phyloP scores from a whole-genome alignment of 2,113 vertebrate species.

The Embiotoca jacksoni region DNA sequence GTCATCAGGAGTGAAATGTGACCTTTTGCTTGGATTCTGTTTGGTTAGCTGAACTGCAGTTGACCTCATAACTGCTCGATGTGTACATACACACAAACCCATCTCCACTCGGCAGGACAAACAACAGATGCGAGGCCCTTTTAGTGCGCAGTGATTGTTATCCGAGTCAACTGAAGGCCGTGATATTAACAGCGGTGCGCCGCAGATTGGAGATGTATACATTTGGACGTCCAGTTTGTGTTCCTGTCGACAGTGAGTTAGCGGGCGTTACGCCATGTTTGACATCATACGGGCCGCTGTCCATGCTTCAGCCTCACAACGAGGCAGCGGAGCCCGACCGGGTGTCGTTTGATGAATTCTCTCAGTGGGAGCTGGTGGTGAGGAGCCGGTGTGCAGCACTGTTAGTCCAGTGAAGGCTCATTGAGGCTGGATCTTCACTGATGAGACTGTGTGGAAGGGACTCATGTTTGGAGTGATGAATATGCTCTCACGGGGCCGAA shows the following conservation, averaged over 20 bases:
- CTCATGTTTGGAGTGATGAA: constrained; percentile 45
- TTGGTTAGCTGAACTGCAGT: constrained; percentile 52
- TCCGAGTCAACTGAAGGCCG: constrained; percentile 29
- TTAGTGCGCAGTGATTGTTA: constrained; percentile 55
- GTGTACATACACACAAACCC: constrained; percentile 65
- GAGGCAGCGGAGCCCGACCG: constrained; percentile 39
- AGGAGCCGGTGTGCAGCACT: constrained; percentile 44
- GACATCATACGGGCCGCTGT: constrained; percentile 53
- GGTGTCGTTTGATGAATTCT: constrained; percentile 49
- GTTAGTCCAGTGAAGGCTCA: constrained; percentile 68
- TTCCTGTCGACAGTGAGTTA: constrained; percentile 37
- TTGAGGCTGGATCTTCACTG: constrained; percentile 43
- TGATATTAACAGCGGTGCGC: constrained; percentile 35
- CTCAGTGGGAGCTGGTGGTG: constrained; percentile 29
- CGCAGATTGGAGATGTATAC: constrained; percentile 53
- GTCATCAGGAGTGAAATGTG: constrained; percentile 37
- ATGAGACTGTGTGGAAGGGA: constrained; percentile 11
- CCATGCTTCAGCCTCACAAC: constrained; percentile 39
- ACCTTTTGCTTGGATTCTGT: constrained; percentile 65
- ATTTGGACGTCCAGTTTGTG: constrained; percentile 35
- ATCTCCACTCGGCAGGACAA: constrained; percentile 64
- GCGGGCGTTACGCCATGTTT: constrained; percentile 58
- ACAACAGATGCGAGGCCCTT: constrained; percentile 57
- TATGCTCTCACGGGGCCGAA: constrained; percentile 49
- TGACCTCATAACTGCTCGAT: constrained; percentile 62